phyloP scores from a whole-genome alignment of 1,140 invertebrate species.

The Belonocnema kinseyi region DNA sequence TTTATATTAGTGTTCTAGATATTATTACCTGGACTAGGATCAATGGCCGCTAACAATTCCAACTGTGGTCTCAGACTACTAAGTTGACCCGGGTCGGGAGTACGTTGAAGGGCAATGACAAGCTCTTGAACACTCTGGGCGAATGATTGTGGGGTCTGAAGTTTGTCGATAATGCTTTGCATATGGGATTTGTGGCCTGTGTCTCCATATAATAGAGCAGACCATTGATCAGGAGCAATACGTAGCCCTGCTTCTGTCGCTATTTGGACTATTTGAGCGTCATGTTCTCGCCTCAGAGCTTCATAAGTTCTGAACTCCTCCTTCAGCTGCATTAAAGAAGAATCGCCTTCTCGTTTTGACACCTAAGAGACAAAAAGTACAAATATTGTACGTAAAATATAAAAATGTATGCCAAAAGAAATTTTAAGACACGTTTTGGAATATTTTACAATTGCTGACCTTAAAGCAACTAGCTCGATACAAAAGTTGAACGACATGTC shows the following conservation, averaged over 20 bases:
- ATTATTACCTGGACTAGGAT: constrained; percentile 83
- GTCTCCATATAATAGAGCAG: constrained; percentile 96
- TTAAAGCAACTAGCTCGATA: constrained; percentile 99
- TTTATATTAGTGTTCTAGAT: constrained; percentile 37
- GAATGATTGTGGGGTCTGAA: constrained; percentile 94
- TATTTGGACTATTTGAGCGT: constrained; percentile 98
- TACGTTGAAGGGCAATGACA: constrained; percentile 93
- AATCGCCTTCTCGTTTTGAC: constrained; percentile 97
- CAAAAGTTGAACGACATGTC: constrained; percentile 98
- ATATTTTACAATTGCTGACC: constrained; percentile 74
- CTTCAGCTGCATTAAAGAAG: constrained; percentile 98
- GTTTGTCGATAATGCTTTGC: constrained; percentile 98
- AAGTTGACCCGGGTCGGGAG: constrained; percentile 91
- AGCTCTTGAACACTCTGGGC: constrained; percentile 93
- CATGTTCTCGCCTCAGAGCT: constrained; percentile 93
- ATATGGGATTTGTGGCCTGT: constrained; percentile 97
- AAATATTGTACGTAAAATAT: not conserved
- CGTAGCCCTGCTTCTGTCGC: constrained; percentile 97
- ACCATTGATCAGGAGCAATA: constrained; percentile 99
- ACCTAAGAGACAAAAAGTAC: constrained; percentile 78
- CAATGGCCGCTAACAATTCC: constrained; percentile 90
- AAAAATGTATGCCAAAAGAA: not conserved
- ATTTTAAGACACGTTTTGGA: constrained; percentile 20
- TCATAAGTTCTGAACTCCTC: constrained; percentile 98
- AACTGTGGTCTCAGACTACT: constrained; percentile 86